Evolutionary conservation across 2,113 vertebrate genomes (phyloP), one percentile per base, ranked within the genome.

Genomic region (Lycaon pictus): DNA sequence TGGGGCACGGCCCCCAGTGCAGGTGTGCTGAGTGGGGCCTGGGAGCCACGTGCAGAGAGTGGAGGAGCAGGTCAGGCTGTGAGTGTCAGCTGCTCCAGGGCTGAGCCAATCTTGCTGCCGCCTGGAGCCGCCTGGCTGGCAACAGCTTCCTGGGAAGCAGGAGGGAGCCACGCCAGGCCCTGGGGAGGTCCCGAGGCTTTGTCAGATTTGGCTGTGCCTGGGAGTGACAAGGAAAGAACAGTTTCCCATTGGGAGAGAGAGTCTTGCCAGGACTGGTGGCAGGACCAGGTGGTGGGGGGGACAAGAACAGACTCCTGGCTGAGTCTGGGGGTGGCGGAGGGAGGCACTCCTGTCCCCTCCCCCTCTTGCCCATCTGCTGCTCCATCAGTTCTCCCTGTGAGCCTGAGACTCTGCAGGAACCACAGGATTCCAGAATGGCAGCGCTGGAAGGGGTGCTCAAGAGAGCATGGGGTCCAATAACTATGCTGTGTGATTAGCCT

Each of bases 61-160:
- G 19, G 53, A 69, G 65, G 37, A 11, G 63, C 63, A 16, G 81
- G 62, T 60, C 82, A 0, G 94, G 95, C 92, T 82, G 86, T 62
- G 81, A 67, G 86, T 81, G 92, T 96, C 96, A 95, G 97, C 95
- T 88, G 94, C 88, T 7, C 53, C 58, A 10, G 72, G 88, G 51
- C 88, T 19, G n/a, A 79, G 82, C 91, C 97, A 43, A 17, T 62
- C 76, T 88, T 91, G 48, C 53, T 83, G 58, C 90, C 63, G 67
- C 32, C 88, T 71, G 95, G 96, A 65, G 82, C 96, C 16, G 89
- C 72, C 96, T 96, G 97, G 97, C 96, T 92, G 96, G 82, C 91
- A 98, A 23, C 96, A 95, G 95, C 98, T 98, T 96, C 97, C 93
- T 96, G 94, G 96, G 98, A 97, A 83, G 96, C 97, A 76, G 86